phyloP scores from a whole-genome alignment of 2,797 vertebrate genomes.

The Diplodus sargus region DNA sequence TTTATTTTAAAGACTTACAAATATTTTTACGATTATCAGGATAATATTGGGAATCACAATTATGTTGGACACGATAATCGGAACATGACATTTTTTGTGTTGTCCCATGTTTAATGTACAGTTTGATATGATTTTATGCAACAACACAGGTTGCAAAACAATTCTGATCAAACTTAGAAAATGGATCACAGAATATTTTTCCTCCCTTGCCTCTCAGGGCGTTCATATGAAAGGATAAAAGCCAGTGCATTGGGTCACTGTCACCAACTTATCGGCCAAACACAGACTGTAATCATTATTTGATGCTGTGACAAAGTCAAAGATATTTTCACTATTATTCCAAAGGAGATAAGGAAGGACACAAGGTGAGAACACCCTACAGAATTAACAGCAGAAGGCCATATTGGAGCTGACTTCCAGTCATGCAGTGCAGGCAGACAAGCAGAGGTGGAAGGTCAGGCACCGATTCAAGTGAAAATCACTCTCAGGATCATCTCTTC shows the following conservation, averaged over 20 bases:
- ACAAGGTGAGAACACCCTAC: slow-evolving; percentile 10
- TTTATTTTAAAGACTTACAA: too few species aligned
- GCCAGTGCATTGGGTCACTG: too few species aligned
- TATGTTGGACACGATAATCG: too few species aligned
- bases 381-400: slow-evolving; percentile 1
- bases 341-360: slow-evolving; percentile 27
- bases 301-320: slow-evolving; percentile 6
- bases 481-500: slow-evolving; percentile 22
- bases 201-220: too few species aligned
- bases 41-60: too few species aligned
- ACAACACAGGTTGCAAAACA: background rate
- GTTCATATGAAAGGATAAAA: background rate
- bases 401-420: slow-evolving; percentile 39
- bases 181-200: too few species aligned
- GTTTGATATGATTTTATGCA: too few species aligned
- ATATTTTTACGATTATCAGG: too few species aligned
- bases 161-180: background rate
- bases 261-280: background rate
- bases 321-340: background rate
- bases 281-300: background rate
- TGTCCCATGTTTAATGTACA: too few species aligned
- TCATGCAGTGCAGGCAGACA: slow-evolving; percentile 75
- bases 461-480: slow-evolving; percentile 26
- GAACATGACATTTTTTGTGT: too few species aligned
- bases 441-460: slow-evolving; percentile 58